phyloP scores from a whole-genome alignment of 2,888 invertebrate species.

The Dicranocentrus wangi region DNA sequence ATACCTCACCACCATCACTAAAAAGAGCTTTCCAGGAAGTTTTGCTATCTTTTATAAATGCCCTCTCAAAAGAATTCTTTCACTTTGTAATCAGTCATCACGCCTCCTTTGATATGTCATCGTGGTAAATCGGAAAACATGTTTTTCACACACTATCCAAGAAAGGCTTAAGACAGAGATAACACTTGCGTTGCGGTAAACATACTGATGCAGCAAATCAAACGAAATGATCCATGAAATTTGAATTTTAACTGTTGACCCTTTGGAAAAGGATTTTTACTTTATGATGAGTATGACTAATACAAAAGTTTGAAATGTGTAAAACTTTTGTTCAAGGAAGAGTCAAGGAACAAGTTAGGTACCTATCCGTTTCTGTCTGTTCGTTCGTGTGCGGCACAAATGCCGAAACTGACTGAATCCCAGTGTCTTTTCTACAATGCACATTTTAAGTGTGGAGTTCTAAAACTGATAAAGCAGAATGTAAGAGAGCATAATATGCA shows the following conservation, averaged over 20 bases:
- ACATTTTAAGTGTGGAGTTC: no score
- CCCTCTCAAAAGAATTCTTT: no score
- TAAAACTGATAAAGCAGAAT: no score
- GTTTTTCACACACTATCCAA: neutral
- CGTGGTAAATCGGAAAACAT: neutral
- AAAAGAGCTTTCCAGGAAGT: no score
- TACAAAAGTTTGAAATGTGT: neutral
- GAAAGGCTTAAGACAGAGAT: neutral
- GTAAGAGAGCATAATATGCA: neutral
- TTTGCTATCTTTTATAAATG: no score
- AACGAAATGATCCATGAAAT: slow-evolving; percentile 14
- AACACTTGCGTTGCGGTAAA: slow-evolving; percentile 1
- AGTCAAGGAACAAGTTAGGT: neutral
- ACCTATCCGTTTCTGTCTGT: no score
- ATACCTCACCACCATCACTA: no score
- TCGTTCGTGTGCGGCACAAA: no score
- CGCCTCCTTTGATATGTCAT: no score
- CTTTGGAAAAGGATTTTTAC: neutral
- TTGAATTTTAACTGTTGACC: slow-evolving; percentile 19
- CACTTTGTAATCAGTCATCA: no score
- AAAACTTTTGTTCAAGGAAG: neutral
- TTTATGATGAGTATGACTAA: slow-evolving; percentile 11
- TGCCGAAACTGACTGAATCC: no score
- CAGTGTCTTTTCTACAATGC: no score
- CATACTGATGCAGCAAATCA: neutral